Conservation (phyloP, 2,797 vertebrate genomes). For the Xerus rutilus region DNA sequence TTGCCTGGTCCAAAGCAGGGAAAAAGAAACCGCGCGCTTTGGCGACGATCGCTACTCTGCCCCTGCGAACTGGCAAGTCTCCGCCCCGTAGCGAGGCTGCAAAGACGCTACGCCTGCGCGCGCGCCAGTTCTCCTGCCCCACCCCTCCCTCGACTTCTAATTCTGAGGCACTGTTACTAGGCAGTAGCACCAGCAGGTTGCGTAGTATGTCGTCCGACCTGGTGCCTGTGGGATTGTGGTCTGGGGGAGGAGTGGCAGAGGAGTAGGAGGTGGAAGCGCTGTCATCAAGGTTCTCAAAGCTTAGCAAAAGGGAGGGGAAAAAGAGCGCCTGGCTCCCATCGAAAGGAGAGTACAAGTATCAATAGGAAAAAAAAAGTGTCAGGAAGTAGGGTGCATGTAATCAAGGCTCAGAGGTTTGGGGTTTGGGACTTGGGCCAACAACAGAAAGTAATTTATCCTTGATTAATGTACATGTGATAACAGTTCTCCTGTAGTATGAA, state of each 20-base stretch:
- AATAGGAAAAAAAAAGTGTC: neutral
- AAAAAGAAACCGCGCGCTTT: neutral
- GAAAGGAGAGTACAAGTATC: neutral
- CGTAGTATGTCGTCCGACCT: neutral
- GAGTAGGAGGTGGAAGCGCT: rapidly evolving
- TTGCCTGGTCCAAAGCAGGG: neutral
- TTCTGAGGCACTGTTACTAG: neutral
- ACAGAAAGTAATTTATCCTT: conserved; percentile 44
- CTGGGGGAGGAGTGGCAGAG: too few species aligned
- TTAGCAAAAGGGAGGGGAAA: neutral
- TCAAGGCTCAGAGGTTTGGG: neutral
- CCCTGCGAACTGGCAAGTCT: rapidly evolving
- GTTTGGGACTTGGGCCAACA: neutral
- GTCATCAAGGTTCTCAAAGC: neutral
- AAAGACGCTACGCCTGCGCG: neutral
- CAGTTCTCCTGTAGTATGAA: neutral
- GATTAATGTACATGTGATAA: neutral
- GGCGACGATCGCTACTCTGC: rapidly evolving
- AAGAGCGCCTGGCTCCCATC: neutral
- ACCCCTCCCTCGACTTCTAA: rapidly evolving
- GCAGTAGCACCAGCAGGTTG: neutral
- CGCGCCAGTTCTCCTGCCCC: neutral
- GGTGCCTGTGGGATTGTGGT: neutral
- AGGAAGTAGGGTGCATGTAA: neutral
- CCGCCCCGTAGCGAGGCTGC: neutral